phyloP scores from a whole-genome alignment of 2,888 invertebrate species.

The Drosophila flavopinicola region DNA sequence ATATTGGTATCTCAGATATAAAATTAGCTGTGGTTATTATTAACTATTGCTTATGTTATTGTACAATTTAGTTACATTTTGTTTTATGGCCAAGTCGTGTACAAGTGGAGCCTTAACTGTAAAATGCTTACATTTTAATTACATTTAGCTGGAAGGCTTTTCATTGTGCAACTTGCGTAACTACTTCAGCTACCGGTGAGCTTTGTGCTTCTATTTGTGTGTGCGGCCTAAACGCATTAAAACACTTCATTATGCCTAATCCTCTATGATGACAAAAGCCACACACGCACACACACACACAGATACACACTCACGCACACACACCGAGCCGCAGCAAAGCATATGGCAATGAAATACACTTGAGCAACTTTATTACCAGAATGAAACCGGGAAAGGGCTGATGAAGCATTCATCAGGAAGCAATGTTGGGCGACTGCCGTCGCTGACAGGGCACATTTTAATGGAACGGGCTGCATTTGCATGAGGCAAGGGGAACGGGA shows the following conservation, averaged over 20 bases:
- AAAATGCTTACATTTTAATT: slow-evolving; percentile 62
- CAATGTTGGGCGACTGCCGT: slow-evolving; percentile 25
- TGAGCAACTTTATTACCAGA: slow-evolving; percentile 76
- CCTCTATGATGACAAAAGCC: slow-evolving; percentile 80
- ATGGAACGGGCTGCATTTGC: slow-evolving; percentile 69
- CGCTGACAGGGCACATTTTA: slow-evolving; percentile 61
- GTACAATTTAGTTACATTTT: too few species aligned
- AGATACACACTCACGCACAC: slow-evolving; percentile 7
- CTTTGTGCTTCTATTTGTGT: slow-evolving; percentile 37
- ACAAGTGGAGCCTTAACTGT: not conserved
- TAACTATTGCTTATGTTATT: too few species aligned
- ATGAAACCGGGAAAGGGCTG: slow-evolving; percentile 35
- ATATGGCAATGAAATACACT: slow-evolving; percentile 74
- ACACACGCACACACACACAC: slow-evolving; percentile 53
- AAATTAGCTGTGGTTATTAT: too few species aligned
- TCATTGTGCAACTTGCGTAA: slow-evolving; percentile 51
- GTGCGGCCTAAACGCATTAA: slow-evolving; percentile 74
- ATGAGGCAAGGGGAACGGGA: slow-evolving; percentile 31
- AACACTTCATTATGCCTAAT: slow-evolving; percentile 80
- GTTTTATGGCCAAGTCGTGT: too few species aligned
- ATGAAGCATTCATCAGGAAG: slow-evolving; percentile 43
- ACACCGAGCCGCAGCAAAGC: slow-evolving; percentile 37
- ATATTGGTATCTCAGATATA: too few species aligned
- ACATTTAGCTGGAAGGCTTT: slow-evolving; percentile 47
- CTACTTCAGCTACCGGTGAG: slow-evolving; percentile 24